Evolutionary conservation across 2,797 vertebrate species (phyloP).

Genomic region (Chelon labrosus): DNA sequence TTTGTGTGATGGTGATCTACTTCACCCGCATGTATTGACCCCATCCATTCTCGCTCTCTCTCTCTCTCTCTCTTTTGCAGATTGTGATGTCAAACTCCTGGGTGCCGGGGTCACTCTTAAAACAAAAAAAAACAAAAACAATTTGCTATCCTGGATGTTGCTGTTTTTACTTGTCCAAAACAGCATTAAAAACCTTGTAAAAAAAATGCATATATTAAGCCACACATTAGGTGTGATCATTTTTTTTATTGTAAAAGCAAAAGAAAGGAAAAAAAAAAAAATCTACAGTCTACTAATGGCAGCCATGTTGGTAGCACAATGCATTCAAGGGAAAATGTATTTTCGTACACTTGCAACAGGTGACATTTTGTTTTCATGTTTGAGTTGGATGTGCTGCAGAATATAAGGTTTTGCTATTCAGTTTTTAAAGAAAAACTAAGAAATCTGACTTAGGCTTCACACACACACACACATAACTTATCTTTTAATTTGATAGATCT

Average conservation of each 20-base stretch:
- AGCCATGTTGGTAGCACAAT: constrained; percentile 83
- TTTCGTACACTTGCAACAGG: constrained; percentile 69
- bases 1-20: constrained; percentile 60
- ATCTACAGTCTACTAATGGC: constrained; percentile 77
- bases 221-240: constrained; percentile 71
- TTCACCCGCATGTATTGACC: constrained; percentile 87
- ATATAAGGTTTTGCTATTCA: constrained; percentile 35
- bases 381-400: constrained; percentile 50
- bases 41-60: constrained; percentile 82
- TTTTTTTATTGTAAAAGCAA: constrained; percentile 80
- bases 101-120: constrained; percentile 90
- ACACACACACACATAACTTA: constrained; percentile 47
- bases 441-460: constrained; percentile 37
- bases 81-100: constrained; percentile 96
- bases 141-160: constrained; percentile 81
- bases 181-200: constrained; percentile 74
- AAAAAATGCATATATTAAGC: constrained; percentile 67
- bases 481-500: constrained; percentile 57
- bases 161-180: constrained; percentile 78
- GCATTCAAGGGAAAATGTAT: constrained; percentile 73
- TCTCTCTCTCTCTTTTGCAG: constrained; percentile 91
- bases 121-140: constrained; percentile 75
- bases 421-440: constrained; percentile 25
- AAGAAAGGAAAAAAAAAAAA: constrained; percentile 58
- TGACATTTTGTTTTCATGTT: constrained; percentile 61